Base-by-base conservation (phyloP, 2,888 invertebrate genomes). In the Aphodius granarius region DNA sequence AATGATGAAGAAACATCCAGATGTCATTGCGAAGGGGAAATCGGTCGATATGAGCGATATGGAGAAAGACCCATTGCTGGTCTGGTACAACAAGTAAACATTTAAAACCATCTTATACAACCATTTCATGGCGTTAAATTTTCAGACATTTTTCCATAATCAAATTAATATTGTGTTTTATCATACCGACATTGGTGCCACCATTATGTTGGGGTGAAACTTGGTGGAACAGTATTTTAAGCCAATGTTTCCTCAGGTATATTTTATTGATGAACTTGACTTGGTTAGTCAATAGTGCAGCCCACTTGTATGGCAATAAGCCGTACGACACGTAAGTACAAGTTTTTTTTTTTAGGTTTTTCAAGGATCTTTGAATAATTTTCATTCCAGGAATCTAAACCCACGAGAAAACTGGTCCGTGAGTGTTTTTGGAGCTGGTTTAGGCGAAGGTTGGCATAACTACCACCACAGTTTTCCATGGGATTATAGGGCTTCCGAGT, bases 401-500 rank as follows among this genome's bases (percentile, higher is more conserved):
- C 96, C 97, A 0, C 88, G 90, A 0, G 94, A 97, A 87, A 97
- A 95, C 84, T 88, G 90, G 77, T 86, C 89, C 0, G 96, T 97
- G 0, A 92, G 95, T 0, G 82, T 94, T 0, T 43, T 43, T 43
- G 43, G 43, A 2, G 83, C 93, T 62, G 91, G 95, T 0, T 89
- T 95, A 88, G 96, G 82, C 94, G 83, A 95, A 94, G 87, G 94
- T 91, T 22, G 95, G 95, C 2, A 97, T 88, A 97, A 97, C 88
- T 97, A 95, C 87, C 97, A 97, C 85, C 97, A 97, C 87, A 94
- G 94, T 0, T 97, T 97, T 86, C 97, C 97, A 0, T 96, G 95
- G 94, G 97, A 97, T 87, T 97, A 97, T 89, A 94, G 95, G 83
- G 94, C 97, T 19, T 93, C 96, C 15, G 97, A 97, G 86, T 88